Base-by-base conservation (phyloP, 1,140 invertebrate genomes). In the Trypoxylus dichotomus region DNA sequence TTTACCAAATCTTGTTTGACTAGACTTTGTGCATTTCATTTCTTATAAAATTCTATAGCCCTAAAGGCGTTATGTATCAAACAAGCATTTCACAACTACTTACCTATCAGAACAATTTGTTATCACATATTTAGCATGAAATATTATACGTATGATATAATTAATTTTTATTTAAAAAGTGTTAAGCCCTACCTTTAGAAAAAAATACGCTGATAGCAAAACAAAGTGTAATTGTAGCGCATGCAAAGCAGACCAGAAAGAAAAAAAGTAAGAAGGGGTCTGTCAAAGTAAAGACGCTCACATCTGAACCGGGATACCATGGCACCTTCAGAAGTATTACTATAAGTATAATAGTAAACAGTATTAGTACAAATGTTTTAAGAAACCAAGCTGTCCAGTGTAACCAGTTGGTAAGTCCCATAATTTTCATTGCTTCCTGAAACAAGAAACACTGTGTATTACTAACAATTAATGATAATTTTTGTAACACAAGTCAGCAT, bases 331-430 rank as follows among this genome's bases (percentile, higher is more conserved):
- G 71, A 2, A 88, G 87, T 79, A 91, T 87, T 6, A 91, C 81
- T 13, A 86, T 78, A 8, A 88, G 85, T 8, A 88, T 82, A 10
- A 88, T 85, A 15, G 90, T 90, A 78, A 94, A 87, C 0, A 91
- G 78, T 1, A 94, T 85, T 81, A 94, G 92, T 1, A 92, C 84
- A 80, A 94, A 91, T 75, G 91, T 91, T 80, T 94, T 93, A 19
- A 92, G 86, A 83, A 94, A 95, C 93, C 94, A 95, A 1, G 94
- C 93, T 2, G 90, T 84, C 93, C 94, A 95, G 81, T 96, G 94
- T 15, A 95, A 80, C 92, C 92, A 95, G 78, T 91, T 93, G 27
- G 90, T 89, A 10, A 96, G 84, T 1, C 94, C 94, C 94, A 96
- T 95, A 47, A 37, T 37, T 37, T 37, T 37, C 32, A 37, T 37